Evolutionary conservation across 1,140 invertebrate species (phyloP).

Genomic region (Cryptotermes secundus): DNA sequence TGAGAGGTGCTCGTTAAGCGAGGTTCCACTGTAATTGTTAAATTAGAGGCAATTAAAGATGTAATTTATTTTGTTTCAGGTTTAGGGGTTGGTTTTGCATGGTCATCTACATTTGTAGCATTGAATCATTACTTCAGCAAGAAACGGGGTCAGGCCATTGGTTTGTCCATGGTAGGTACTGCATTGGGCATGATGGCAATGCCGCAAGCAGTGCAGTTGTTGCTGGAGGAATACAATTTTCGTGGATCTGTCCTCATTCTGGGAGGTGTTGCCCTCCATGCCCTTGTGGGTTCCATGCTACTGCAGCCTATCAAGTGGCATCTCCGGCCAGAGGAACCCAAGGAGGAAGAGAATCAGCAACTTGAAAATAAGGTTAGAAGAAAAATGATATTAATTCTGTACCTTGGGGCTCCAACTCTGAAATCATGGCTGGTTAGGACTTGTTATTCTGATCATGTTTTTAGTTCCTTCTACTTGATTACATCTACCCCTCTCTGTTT

Average conservation of each 20-base stretch:
- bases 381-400: too few species aligned
- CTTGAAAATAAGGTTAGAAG: background rate
- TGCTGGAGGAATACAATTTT: constrained; percentile 61
- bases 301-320: constrained; percentile 67
- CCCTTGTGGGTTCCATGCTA: constrained; percentile 62
- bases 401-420: too few species aligned
- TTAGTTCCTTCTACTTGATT: too few species aligned
- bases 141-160: constrained; percentile 72
- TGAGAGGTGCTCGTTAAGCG: too few species aligned
- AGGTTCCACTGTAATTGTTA: too few species aligned
- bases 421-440: too few species aligned
- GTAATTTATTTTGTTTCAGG: constrained; percentile 50
- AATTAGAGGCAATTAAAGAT: too few species aligned
- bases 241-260: constrained; percentile 65
- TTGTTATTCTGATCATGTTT: too few species aligned
- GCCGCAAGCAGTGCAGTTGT: constrained; percentile 65
- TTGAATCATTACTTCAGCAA: constrained; percentile 72
- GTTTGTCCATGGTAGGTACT: constrained; percentile 72
- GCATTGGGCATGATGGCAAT: constrained; percentile 73
- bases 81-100: constrained; percentile 68
- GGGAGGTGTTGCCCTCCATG: constrained; percentile 64
- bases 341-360: background rate
- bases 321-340: constrained; percentile 41
- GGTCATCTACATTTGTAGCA: constrained; percentile 69
- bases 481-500: too few species aligned